Evolutionary conservation across 2,113 vertebrate species (phyloP), one percentile per base, ranked within the genome.

Genomic region (Lichenostomus cassidix): DNA sequence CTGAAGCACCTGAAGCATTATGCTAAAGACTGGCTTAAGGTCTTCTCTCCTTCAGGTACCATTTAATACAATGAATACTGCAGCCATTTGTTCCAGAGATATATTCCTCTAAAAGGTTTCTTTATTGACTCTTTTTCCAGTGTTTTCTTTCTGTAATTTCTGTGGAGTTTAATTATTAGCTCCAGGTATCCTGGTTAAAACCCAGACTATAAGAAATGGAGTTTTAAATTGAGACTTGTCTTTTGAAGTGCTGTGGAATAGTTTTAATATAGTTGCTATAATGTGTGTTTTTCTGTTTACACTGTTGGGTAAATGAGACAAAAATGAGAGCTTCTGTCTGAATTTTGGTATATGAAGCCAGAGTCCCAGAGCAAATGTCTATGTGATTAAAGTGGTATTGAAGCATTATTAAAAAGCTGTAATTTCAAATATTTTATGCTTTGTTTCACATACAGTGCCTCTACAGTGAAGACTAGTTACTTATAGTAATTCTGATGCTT

Each of bases 121-220:
- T 85, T 93, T 91, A 93, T 85, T 93, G 84, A 91, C 89, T 86
- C 90, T 46, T 59, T 18, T 28, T 21, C 52, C 29, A 29, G 44
- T 80, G 79, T 67, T 96, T 41, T 29, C 19, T 95, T 94, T 74
- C 35, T 94, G 33, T 94, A 95, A 93, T 96, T 84, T 96, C 75
- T 37, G 39, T 80, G 79, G 49, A 82, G 56, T 35, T 94, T 97
- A 96, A 96, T 97, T 95, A 75, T 82, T 93, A 95, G 89, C 78
- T 91, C 50, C 88, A 69, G 70, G 58, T 89, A 95, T 95, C 92
- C 87, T 90, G 89, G 58, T 55, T 78, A 93, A 97, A 89, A 78
- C n/a, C 69, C 67, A 91, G 42, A 69, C 89, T 92, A 18, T 88
- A 75, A 92, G 39, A 82, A 95, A 84, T 84, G 67, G 83, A 95